These are phyloP conservation scores for Adineta ricciae DNA, from an alignment of 2,888 invertebrate genomes.

Conservation along the genomic window DNA sequence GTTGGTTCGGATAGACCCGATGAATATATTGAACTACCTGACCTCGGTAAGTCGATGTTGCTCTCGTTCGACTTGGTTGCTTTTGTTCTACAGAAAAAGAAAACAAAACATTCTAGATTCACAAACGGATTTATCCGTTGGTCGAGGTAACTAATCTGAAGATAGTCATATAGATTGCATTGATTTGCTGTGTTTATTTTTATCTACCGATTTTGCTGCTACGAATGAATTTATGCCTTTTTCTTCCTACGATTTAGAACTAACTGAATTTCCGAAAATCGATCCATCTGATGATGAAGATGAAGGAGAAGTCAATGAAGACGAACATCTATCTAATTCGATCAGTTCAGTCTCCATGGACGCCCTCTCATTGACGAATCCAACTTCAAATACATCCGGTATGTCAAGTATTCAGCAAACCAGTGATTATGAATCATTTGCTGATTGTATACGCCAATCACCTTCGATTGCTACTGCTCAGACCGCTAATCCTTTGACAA, in stretches of 20 bases:
- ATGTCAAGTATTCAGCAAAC: background rate
- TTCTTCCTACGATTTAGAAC: background rate
- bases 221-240: too few relatives aligned
- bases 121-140: background rate
- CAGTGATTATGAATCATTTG: slow-evolving; percentile 2
- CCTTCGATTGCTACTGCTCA: background rate
- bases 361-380: background rate
- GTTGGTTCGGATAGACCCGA: slow-evolving; percentile 60
- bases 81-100: background rate
- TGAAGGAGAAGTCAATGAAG: background rate
- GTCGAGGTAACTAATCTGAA: background rate
- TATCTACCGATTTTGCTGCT: background rate
- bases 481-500: background rate
- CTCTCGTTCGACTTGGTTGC: too few relatives aligned
- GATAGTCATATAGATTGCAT: background rate
- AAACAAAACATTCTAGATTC: background rate
- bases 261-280: slow-evolving; percentile 20
- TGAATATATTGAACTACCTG: background rate
- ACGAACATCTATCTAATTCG: background rate
- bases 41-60: background rate
- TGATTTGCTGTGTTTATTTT: background rate
- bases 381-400: background rate
- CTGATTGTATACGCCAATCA: background rate
- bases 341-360: background rate
- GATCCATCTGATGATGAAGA: background rate